Evolutionary conservation across 2,888 invertebrate species (phyloP), one percentile per base, ranked within the genome.

Genomic region (Rutpela maculata): DNA sequence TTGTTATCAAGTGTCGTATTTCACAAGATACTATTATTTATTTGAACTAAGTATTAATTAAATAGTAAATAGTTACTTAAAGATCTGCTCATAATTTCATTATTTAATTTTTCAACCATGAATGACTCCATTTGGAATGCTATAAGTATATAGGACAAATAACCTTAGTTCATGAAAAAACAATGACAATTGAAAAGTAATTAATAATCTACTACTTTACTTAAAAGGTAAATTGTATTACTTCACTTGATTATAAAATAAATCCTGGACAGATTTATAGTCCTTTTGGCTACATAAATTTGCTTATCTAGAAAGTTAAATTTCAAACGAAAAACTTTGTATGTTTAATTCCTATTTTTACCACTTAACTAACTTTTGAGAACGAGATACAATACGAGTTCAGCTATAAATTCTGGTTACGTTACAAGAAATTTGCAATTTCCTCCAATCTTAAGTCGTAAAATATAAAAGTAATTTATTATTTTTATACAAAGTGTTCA

Each of bases 291-390:
- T 22, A 38, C 18, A 63, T 63, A 72, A 72, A 72, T 72, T 63
- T 55, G 19, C 72, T 72, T 72, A 72, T 72, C 72, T 62, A n/a
- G 7, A 43, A 60, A 62, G 43, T 70, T 70, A 70, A 70, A 59
- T 60, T 17, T n/a, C 9, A 70, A 70, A 18, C 43, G 70, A 50
- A 70, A 60, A 70, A 70, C 59, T 70, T 70, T 70, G 31, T 18
- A 10, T 67, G 50, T 35, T 59, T 70, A 70, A 60, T 70, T 70
- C 70, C 11, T 19, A 43, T 60, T 70, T 38, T 70, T 70, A 70
- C 18, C 43, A 18, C 26, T 59, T 26, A 19, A 38, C 22, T 70
- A 60, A 60, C 60, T 70, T 70, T 22, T 38, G 15, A 15, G 17
- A n/a, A 35, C n/a, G n/a, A 70, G 19, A 70, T 43, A 70, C 31